These are phyloP conservation scores for Lucilia sericata DNA, from an alignment of 1,140 invertebrate genomes.

Conservation along the genomic window DNA sequence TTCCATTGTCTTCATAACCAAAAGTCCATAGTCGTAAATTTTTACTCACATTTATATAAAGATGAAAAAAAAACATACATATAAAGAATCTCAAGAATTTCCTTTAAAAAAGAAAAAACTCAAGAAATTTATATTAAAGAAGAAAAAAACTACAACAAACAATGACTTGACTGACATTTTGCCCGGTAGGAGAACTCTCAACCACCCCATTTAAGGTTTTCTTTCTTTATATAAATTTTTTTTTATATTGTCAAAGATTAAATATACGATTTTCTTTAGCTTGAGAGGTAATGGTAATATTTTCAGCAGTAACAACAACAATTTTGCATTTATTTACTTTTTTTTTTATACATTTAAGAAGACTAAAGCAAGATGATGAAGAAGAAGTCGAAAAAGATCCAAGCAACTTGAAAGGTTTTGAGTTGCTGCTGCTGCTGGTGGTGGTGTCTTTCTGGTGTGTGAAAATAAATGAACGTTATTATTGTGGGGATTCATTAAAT, in stretches of 20 bases:
- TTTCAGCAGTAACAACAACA: not conserved
- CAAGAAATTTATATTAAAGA: too few relatives aligned
- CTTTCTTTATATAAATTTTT: too few relatives aligned
- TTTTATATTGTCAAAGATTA: constrained; percentile 34
- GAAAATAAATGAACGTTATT: not conserved
- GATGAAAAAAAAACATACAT: too few relatives aligned
- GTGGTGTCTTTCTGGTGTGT: constrained; percentile 20
- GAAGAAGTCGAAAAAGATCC: not conserved
- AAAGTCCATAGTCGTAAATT: too few relatives aligned
- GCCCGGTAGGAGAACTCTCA: too few relatives aligned
- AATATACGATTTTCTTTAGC: constrained; percentile 26
- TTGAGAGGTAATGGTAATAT: not conserved
- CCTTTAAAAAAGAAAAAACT: not conserved
- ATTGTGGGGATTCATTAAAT: constrained; percentile 41
- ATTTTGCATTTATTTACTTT: constrained; percentile 20
- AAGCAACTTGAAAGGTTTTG: not conserved
- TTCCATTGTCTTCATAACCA: too few relatives aligned
- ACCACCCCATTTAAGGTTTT: constrained; percentile 14
- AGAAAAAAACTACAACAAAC: not conserved
- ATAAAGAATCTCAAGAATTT: too few relatives aligned
- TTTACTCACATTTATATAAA: too few relatives aligned
- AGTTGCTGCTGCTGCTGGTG: not conserved
- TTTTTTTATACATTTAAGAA: not conserved
- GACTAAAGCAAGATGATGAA: too few relatives aligned
- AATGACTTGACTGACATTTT: constrained; percentile 25